phyloP scores from a whole-genome alignment of 2,888 invertebrate species.

The Drosophila setosimentum region DNA sequence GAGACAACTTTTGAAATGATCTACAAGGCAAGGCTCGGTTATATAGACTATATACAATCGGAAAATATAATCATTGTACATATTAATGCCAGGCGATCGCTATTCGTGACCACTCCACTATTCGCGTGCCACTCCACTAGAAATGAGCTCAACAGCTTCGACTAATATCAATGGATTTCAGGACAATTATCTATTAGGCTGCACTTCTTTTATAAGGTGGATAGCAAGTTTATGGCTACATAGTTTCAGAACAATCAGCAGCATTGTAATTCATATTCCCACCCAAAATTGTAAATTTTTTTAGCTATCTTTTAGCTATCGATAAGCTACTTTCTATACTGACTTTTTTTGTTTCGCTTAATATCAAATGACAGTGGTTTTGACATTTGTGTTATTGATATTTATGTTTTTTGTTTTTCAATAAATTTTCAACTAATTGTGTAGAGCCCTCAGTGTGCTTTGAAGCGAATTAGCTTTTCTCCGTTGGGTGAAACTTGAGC shows the following conservation, averaged over 20 bases:
- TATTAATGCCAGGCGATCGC: not conserved
- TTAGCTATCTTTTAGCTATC: not conserved
- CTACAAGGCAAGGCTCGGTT: not conserved
- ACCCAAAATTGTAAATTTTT: not conserved
- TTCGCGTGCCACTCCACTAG: not conserved
- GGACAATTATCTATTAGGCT: not conserved
- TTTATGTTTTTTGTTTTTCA: not conserved
- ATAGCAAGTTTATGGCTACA: not conserved
- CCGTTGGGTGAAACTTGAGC: constrained; percentile 4
- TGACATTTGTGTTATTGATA: not conserved
- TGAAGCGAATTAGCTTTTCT: constrained; percentile 1
- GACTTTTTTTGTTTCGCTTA: not conserved
- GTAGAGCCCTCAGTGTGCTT: not conserved
- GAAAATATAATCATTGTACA: not conserved
- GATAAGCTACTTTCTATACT: not conserved
- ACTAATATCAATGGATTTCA: not conserved
- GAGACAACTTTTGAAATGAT: not conserved
- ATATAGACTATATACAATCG: not conserved
- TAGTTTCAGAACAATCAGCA: not conserved
- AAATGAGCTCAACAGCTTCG: not conserved
- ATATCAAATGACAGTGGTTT: not conserved
- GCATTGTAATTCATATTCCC: not conserved
- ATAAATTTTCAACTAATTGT: not conserved
- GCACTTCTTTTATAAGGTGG: not conserved
- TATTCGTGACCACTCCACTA: too few relatives aligned